Evolutionary conservation across 2,797 vertebrate genomes (phyloP), one percentile per base, ranked within the genome.

Genomic region (Knipowitschia caucasica): DNA sequence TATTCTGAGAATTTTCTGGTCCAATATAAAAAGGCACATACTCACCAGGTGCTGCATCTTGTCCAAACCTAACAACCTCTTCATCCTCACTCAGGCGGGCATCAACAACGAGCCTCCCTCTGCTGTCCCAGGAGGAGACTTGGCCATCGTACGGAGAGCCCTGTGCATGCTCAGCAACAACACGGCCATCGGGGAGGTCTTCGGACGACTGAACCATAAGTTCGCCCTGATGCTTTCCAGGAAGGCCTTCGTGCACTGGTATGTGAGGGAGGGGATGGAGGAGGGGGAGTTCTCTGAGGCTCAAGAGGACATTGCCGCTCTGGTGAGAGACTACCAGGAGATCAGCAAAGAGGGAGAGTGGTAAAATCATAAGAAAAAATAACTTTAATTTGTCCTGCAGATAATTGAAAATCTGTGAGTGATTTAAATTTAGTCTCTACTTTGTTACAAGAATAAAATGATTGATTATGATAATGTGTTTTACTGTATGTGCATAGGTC

Each of bases 161-260:
- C 93, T 94, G 40, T 96, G 93, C 77, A 93, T 94, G 92, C 84
- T 95, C 63, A 95, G 92, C 79, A 95, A 93, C 73, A 94, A 93
- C 38, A 95, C 92, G 0, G 93, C 94, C 62, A 93, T 95, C 0
- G 89, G 92, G 0, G 92, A 95, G 82, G 93, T 93, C 14, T 95
- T 93, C 94, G 89, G 91, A 4, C 91, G 92, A 2, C 90, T 95
- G 1, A 89, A 94, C 86, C 92, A 95, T 87, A 95, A 95, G 83
- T 96, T 94, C 33, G 93, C 94, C 65, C 87, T 96, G 58, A 95
- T 95, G 94, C 94, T 93, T 3, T 92, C 94, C 25, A 95, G 95
- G 56, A 87, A 92, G 12, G 94, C 94, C 1, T 96, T 95, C 29
- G 90, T 95, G 53, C 93, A 94, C 83, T 95, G 92, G 92, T 94